Base-by-base conservation (phyloP, 2,888 invertebrate genomes). In the Pseudococcus jackbeardsleyi region DNA sequence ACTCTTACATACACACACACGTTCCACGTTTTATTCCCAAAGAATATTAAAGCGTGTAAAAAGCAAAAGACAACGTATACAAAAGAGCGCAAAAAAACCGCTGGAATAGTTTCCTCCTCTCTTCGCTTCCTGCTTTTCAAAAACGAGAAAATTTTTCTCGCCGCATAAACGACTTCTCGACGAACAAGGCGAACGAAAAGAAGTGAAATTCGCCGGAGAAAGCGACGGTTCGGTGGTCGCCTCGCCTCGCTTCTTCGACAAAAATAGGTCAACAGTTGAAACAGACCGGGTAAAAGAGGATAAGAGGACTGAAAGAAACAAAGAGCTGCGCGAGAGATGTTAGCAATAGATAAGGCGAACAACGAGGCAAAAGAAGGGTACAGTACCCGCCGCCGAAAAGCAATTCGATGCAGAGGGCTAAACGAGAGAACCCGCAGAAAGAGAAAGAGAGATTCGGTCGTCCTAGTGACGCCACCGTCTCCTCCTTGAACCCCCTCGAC, bases 181-280 rank as follows among this genome's bases (percentile, higher is more conserved):
- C 59, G 9, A n/a, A 50, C 50, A 50, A 54, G 1, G 59, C 59
- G 59, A 59, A 8, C n/a, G 59, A 59, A 59, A 19, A 59, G 15
- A 12, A 19, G 59, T 33, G 72, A n/a, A 42, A 26, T 79, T 42
- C 22, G 42, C 39, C 9, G 15, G n/a, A 77, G 39, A 39, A 26
- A 6, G 19, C n/a, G 17, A 33, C 26, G 26, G 26, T 33, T 77
- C 39, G 39, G 54, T 6, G 15, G 77, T 22, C 79, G 7, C 39
- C 39, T n/a, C 59, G 59, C 19, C n/a, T 17, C 59, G 26, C 59
- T 1, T 59, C 59, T 17, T 11, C 19, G 59, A 33, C 68, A 79
- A 79, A 79, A 79, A 79, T 79, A 79, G 79, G 79, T 79, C 79
- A 79, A 79, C 79, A 79, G 79, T 79, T 79, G 79, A 79, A 72